Evolutionary conservation across 2,888 invertebrate species (phyloP).

Genomic region (Cheiracanthium punctorium): DNA sequence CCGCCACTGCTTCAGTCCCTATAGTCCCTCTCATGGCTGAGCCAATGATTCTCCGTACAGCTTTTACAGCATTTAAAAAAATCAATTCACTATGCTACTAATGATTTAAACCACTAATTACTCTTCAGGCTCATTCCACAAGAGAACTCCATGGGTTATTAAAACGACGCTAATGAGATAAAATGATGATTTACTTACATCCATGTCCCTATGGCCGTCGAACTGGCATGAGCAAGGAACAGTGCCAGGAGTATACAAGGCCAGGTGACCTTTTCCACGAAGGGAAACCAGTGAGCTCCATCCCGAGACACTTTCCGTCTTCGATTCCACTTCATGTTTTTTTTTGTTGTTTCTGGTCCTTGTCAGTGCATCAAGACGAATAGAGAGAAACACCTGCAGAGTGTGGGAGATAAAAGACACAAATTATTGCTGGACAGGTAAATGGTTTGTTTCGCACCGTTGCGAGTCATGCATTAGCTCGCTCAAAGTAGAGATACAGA

Average conservation of each 20-base stretch:
- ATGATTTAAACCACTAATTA: no score
- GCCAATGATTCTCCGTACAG: no score
- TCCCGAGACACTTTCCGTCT: slow-evolving; percentile 42
- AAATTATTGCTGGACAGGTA: background rate
- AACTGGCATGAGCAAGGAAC: slow-evolving; percentile 26
- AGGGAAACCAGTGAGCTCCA: slow-evolving; percentile 55
- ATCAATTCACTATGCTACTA: no score
- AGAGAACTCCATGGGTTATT: no score
- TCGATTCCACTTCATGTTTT: slow-evolving; percentile 53
- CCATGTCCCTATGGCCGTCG: slow-evolving; percentile 53
- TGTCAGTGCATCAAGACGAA: slow-evolving; percentile 35
- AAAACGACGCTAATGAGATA: background rate
- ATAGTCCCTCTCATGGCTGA: no score
- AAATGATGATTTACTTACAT: slow-evolving; percentile 36
- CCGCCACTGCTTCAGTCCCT: no score
- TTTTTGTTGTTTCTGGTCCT: background rate
- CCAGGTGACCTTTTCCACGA: slow-evolving; percentile 57
- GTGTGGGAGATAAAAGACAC: slow-evolving; percentile 5
- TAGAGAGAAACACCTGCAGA: slow-evolving; percentile 25
- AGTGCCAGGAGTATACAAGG: slow-evolving; percentile 36
- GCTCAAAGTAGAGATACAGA: background rate
- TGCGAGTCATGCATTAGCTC: background rate
- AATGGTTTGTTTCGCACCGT: background rate
- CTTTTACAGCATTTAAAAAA: no score
- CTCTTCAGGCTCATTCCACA: no score